Base-by-base conservation (phyloP, 2,113 vertebrate genomes). In the Talpa occidentalis region DNA sequence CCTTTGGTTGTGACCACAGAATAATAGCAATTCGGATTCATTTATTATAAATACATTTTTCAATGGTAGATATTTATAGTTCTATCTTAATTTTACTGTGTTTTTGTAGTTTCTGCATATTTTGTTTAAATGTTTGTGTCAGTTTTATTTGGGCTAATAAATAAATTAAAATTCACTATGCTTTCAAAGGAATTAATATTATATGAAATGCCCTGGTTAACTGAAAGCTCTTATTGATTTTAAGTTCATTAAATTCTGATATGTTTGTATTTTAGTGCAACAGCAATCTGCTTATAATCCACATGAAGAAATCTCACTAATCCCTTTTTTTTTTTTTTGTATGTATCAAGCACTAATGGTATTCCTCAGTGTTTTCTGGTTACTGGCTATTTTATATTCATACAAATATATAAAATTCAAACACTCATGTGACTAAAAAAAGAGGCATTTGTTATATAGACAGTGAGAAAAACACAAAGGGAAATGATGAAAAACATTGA, bases 311-410 rank as follows among this genome's bases (percentile, higher is more conserved):
- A 37, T 77, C 16, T 91, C 32, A 94, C 44, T 86, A 67, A 88
- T 44, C 26, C 9, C 9, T 80, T 62, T 85, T 84, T 9, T 86
- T 80, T 62, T 85, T 84, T 9, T 86, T 94, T 59, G 30, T 62
- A 37, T 62, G 6, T 67, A 76, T 94, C 24, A 87, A 89, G 78
- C n/a, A 64, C 14, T 22, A 49, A 0, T 54, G n/a, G 2, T 90
- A 60, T 91, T 90, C 11, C 92, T 93, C 70, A 79, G 0, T 93
- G 32, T 83, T 93, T 95, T 90, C 40, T 96, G n/a, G 62, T 44
- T 94, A 86, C 40, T 49, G 14, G 26, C 22, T 62, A 28, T 66
- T 76, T 77, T 42, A 44, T 0, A 64, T 9, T 56, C 54, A 52
- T 52, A 17, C 14, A 52, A 17, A 52, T 52, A 52, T 52, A 52